A percentile compares a stretch with the other conserved stretches of the same genome.
phyloP scores from a whole-genome alignment of 2,113 vertebrate genomes.

The Cacatua alba region DNA sequence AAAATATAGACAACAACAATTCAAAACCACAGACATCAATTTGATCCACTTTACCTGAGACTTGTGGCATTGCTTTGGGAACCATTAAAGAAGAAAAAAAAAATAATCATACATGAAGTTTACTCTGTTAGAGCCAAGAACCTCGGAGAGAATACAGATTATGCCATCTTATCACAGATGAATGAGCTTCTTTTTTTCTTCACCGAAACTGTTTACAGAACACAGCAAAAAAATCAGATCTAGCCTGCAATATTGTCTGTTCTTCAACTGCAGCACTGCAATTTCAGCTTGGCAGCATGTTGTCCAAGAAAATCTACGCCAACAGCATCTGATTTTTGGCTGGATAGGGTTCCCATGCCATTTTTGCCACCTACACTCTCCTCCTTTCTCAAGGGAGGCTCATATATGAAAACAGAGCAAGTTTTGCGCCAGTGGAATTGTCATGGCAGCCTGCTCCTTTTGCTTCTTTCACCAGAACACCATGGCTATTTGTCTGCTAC shows the following conservation, averaged over 20 bases:
- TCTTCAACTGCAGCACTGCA: background rate
- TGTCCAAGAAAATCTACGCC: background rate
- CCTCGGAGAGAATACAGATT: background rate
- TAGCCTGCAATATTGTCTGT: background rate
- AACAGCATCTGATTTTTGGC: background rate
- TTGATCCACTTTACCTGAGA: conserved; percentile 51
- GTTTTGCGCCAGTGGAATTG: background rate
- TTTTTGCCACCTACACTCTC: background rate
- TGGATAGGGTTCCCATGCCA: background rate
- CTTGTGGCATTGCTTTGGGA: conserved; percentile 57
- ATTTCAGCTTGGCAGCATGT: background rate
- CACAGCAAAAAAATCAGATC: background rate
- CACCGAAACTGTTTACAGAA: background rate
- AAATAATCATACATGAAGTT: background rate
- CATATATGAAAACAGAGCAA: background rate
- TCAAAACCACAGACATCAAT: background rate
- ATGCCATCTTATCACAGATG: background rate
- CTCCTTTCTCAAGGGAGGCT: background rate
- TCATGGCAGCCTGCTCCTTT: background rate
- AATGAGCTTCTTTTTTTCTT: background rate
- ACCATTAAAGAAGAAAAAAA: conserved; percentile 18
- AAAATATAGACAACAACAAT: background rate
- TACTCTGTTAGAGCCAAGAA: background rate
- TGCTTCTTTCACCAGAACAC: background rate
- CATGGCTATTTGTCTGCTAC: background rate